Conservation (phyloP, 2,113 vertebrate genomes). For the Erinaceus europaeus region DNA sequence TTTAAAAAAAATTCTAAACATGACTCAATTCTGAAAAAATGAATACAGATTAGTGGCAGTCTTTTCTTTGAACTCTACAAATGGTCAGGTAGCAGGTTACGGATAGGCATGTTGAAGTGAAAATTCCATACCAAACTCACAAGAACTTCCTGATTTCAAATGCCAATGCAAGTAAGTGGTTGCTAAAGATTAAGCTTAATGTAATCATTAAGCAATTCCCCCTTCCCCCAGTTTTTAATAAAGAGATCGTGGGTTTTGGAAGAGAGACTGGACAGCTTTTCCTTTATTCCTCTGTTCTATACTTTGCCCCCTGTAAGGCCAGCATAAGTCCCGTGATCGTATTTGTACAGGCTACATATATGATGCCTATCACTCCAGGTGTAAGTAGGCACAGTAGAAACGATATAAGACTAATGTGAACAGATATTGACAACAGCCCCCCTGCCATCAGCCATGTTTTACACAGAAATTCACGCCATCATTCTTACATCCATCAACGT, state of each 20-base stretch:
- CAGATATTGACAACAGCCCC: constrained; percentile 85
- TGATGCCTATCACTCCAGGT: constrained; percentile 8
- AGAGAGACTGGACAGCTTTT: constrained; percentile 25
- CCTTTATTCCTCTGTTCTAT: constrained; percentile 33
- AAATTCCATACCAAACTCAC: constrained; percentile 9
- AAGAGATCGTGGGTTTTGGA: constrained; percentile 53
- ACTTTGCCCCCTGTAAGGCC: constrained; percentile 40
- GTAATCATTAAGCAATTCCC: constrained; percentile 42
- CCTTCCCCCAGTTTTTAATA: background rate
- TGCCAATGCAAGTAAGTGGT: constrained; percentile 36
- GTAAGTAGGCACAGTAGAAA: constrained; percentile 58
- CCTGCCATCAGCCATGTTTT: constrained; percentile 90
- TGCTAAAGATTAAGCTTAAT: constrained; percentile 46
- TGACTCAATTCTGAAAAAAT: no score
- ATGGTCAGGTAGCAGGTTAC: background rate
- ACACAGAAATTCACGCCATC: constrained; percentile 97
- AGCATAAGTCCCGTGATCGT: constrained; percentile 42
- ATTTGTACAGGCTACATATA: background rate
- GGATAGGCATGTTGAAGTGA: background rate
- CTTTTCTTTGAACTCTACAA: background rate
- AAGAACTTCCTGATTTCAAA: constrained; percentile 75
- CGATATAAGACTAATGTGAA: constrained; percentile 71
- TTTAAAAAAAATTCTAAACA: no score
- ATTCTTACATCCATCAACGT: constrained; percentile 86
- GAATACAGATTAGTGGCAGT: no score